Evolutionary conservation across 2,888 invertebrate species (phyloP).

Genomic region (Cecidostiba fungosa): DNA sequence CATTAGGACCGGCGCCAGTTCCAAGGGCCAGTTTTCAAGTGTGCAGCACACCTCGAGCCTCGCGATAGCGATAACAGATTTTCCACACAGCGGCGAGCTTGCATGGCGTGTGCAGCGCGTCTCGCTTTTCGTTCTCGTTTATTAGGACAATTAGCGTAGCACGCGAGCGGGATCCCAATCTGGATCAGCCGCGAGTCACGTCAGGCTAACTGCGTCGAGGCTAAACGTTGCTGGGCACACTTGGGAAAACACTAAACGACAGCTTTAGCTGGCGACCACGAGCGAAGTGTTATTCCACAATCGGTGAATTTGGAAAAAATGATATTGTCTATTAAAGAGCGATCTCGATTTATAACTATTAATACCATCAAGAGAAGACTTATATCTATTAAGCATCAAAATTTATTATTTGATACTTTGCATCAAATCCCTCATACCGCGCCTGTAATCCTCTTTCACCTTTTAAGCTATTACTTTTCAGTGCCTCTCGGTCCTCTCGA

Average conservation of each 20-base stretch:
- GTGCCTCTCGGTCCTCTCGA: not conserved
- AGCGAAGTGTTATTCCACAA: not conserved
- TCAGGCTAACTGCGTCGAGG: not conserved
- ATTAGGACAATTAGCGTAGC: constrained; percentile 60
- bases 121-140: constrained; percentile 33
- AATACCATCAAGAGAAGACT: too few species aligned
- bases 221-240: not conserved
- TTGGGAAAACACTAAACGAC: not conserved
- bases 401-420: too few species aligned
- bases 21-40: not conserved
- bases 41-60: not conserved
- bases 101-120: constrained; percentile 5
- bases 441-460: not conserved
- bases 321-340: not conserved
- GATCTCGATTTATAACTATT: too few species aligned
- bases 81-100: constrained; percentile 13
- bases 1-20: not conserved
- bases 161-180: constrained; percentile 54
- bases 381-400: too few species aligned
- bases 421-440: too few species aligned
- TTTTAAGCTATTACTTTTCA: not conserved
- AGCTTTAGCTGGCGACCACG: not conserved
- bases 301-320: not conserved
- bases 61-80: constrained; percentile 46
- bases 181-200: constrained; percentile 40